Conservation (phyloP, 2,888 invertebrate genomes). For the Iselma pallidipennis region DNA sequence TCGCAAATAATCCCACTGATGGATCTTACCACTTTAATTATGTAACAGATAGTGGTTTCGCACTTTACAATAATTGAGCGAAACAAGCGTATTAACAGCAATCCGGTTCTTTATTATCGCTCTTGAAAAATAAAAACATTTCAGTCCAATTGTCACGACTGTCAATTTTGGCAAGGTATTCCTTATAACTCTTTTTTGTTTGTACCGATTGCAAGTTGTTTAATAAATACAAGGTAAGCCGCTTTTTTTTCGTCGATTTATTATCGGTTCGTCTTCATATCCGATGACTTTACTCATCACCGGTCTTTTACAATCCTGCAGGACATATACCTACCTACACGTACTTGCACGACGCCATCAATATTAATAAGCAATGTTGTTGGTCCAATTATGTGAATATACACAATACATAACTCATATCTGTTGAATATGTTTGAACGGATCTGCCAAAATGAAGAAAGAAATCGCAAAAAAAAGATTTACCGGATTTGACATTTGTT, state of each 20-base stretch:
- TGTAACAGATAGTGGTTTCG: neutral
- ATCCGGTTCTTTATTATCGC: too few relatives aligned
- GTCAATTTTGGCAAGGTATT: neutral
- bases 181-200: neutral
- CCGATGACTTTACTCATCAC: neutral
- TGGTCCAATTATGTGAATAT: constrained; percentile 26
- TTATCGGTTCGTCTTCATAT: neutral
- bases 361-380: constrained; percentile 25
- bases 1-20: neutral
- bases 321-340: neutral
- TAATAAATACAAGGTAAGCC: neutral
- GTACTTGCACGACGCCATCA: constrained; percentile 10
- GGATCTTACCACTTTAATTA: neutral
- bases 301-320: neutral
- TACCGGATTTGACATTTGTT: neutral
- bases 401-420: constrained; percentile 15
- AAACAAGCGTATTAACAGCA: too few relatives aligned
- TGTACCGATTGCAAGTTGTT: neutral
- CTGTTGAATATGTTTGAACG: constrained; percentile 4
- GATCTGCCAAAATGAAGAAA: neutral
- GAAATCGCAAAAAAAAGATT: neutral
- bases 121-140: too few relatives aligned
- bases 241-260: neutral
- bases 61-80: too few relatives aligned
- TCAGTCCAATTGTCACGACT: neutral